Evolutionary conservation across 2,113 vertebrate genomes (phyloP), one percentile per base, ranked within the genome.

Genomic region (Tetrao urogallus): DNA sequence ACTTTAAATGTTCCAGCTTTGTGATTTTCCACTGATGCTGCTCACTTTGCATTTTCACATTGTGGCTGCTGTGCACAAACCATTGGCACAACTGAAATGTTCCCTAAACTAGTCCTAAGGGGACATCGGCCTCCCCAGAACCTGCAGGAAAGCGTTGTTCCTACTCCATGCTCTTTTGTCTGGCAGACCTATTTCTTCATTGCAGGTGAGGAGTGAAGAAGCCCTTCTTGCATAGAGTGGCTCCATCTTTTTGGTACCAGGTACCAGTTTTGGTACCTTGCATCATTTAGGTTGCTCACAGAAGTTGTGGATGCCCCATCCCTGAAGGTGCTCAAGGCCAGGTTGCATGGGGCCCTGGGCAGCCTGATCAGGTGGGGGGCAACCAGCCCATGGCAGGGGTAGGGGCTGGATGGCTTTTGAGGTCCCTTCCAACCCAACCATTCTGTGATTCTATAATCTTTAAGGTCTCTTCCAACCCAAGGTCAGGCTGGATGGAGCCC

Each of bases 121-220:
- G 56, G 30, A 27, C 11, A 13, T 48, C 3, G 19, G 13, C 9
- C 11, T 57, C 30, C 54, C 70, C 42, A 70, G 34, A 75, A 75
- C 13, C 30, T 48, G 11, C 28, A 36, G 22, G 7, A 25, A 56
- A 30, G n/a, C 4, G 16, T 40, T 40, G n/a, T 7, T 80, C 13
- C 54, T 22, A 4, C 61, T 61, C 54, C 14, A 7, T 48, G 28
- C 43, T 78, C 43, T 45, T 20, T 3, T 28, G 2, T 38, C 38
- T 60, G 45, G 27, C 45, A 36, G 11, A 20, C 17, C 13, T 18
- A 9, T 79, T 87, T 50, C 88, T 43, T 61, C 22, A 4, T 42
- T 36, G 30, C 0, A 1, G 43, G 22, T 15, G 10, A 12, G 28
- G 54, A 69, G 28, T 4, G 4, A 73, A 36, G 17, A 28, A 20